Evolutionary conservation across 1,140 invertebrate genomes (phyloP).

Genomic region (Halesus radiatus): DNA sequence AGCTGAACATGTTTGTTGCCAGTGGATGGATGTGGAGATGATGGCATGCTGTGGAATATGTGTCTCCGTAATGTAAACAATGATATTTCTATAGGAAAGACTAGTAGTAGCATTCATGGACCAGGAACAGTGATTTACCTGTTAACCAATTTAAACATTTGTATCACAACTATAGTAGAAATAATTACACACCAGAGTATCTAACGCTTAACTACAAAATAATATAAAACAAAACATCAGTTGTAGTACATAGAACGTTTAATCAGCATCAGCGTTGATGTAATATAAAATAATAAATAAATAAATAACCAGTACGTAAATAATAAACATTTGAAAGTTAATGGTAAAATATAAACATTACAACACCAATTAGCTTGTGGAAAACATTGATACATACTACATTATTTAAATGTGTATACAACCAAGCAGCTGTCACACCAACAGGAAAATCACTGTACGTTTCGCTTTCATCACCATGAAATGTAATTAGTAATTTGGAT

Average conservation of each 20-base stretch:
- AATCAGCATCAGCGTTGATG: too few species aligned
- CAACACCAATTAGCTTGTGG: constrained; percentile 1
- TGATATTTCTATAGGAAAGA: background rate
- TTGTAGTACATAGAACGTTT: background rate
- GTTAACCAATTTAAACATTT: background rate
- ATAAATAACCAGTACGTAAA: background rate
- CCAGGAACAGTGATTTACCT: constrained; percentile 2
- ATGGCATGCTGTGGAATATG: constrained; percentile 11
- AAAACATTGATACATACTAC: too few species aligned
- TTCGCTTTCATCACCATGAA: background rate
- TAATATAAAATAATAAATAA: background rate
- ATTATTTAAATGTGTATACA: too few species aligned
- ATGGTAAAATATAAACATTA: background rate
- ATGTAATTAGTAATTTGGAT: too few species aligned
- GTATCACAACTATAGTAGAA: too few species aligned
- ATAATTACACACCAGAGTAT: too few species aligned
- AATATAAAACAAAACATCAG: too few species aligned
- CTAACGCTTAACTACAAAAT: too few species aligned
- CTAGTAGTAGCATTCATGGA: too few species aligned
- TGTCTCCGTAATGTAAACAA: background rate
- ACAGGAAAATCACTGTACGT: constrained; percentile 55
- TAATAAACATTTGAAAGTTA: background rate
- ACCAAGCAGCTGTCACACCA: too few species aligned
- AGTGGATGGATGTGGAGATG: background rate
- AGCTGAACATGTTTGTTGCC: background rate